phyloP scores from a whole-genome alignment of 1,140 invertebrate species.

The Ruditapes philippinarum region DNA sequence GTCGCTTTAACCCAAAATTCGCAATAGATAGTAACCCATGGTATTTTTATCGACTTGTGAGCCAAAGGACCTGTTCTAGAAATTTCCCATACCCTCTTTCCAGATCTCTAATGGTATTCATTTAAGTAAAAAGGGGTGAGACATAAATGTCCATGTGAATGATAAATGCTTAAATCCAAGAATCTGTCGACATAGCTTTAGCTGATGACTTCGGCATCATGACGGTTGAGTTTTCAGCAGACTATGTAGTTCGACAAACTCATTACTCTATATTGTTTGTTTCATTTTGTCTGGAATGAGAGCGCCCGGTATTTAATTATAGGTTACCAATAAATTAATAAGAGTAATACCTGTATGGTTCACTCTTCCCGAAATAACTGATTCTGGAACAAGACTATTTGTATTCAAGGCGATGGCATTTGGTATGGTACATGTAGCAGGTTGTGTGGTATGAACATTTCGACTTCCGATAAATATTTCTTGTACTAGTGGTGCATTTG shows the following conservation, averaged over 20 bases:
- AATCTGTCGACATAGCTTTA: neutral
- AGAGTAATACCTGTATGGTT: neutral
- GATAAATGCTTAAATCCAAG: neutral
- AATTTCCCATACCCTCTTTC: slow-evolving; percentile 10
- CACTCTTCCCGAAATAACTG: too few species aligned
- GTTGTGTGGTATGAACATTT: too few species aligned
- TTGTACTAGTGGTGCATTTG: too few species aligned
- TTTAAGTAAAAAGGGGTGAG: neutral
- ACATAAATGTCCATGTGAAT: slow-evolving; percentile 20
- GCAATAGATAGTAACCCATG: neutral
- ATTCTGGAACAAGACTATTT: too few species aligned
- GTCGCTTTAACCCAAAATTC: neutral
- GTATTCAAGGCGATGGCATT: too few species aligned
- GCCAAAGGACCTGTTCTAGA: slow-evolving; percentile 6
- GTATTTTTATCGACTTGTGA: neutral
- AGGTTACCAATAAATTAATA: neutral
- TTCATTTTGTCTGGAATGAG: neutral
- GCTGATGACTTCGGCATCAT: neutral
- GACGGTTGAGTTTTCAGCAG: neutral
- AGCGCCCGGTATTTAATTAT: neutral
- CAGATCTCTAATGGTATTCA: slow-evolving; percentile 12
- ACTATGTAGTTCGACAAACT: neutral
- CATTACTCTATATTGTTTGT: neutral
- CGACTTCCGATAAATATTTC: too few species aligned
- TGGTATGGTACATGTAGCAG: too few species aligned